Conservation (phyloP, 2,888 invertebrate genomes). For the Eucera pruinosa region DNA sequence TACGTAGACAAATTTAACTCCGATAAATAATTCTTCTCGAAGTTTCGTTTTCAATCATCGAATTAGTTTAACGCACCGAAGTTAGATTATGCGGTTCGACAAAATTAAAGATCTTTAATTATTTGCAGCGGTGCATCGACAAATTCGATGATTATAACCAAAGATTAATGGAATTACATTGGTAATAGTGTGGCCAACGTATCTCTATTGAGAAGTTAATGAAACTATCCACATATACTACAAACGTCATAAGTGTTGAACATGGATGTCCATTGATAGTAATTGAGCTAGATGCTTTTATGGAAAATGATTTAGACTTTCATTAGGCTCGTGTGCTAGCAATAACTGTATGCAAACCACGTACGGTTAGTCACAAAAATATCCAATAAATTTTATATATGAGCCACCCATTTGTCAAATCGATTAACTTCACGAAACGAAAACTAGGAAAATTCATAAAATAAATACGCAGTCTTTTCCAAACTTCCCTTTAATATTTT, state of each 20-base stretch:
- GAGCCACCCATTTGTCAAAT: too few relatives aligned
- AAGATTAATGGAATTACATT: background rate
- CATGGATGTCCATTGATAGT: slow-evolving; percentile 15
- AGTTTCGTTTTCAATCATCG: background rate
- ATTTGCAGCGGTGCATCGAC: background rate
- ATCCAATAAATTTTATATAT: too few relatives aligned
- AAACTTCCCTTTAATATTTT: too few relatives aligned
- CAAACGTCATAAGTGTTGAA: background rate
- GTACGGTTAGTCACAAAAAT: too few relatives aligned
- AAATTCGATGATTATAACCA: background rate
- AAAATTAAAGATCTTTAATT: background rate
- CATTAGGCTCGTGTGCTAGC: background rate
- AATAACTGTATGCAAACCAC: background rate
- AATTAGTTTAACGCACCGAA: too few relatives aligned
- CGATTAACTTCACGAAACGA: too few relatives aligned
- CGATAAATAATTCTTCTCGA: background rate
- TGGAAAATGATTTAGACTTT: background rate
- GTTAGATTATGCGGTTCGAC: background rate
- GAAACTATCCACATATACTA: background rate
- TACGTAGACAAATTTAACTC: background rate
- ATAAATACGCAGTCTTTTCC: too few relatives aligned
- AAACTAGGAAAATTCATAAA: too few relatives aligned
- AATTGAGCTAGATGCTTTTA: slow-evolving; percentile 40
- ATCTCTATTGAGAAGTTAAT: slow-evolving; percentile 22
- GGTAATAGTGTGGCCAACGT: slow-evolving; percentile 3